Evolutionary conservation across 1,140 invertebrate genomes (phyloP), one percentile per base, ranked within the genome.

Genomic region (Drosophila sucinea): DNA sequence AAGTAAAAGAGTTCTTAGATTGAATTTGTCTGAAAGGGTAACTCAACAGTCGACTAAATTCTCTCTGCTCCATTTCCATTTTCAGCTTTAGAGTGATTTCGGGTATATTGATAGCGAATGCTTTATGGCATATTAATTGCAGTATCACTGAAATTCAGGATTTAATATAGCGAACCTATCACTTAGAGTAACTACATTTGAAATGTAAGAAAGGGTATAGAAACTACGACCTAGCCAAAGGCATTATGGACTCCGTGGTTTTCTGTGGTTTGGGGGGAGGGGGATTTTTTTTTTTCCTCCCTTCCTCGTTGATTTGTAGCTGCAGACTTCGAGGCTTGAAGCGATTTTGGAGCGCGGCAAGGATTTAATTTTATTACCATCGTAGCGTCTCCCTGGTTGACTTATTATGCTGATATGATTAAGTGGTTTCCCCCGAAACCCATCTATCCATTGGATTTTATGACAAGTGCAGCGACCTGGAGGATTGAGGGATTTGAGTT

Each of bases 341-440:
- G 70, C 61, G 44, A 27, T 51, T 70, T 67, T 78, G 41, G 63
- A 74, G 68, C 65, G 65, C 69, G 77, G 74, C 83, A 89, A 87
- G 83, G 83, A 87, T 87, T 87, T 87, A 80, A 87, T 87, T 87
- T 87, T 89, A 87, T 87, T 82, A 82, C 79, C 83, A 60, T 68
- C 56, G 58, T 35, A 60, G 23, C 66, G 38, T 61, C 56, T 67
- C 60, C 70, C 54, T 51, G 66, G 77, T 72, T 83, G 83, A 83
- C 84, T 87, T 87, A 87, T 89, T 89, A 79, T 89, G 76, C 75
- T 89, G 84, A 87, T 83, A 87, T 87, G 83, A 87, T 87, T 83
- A 87, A 86, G 84, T 87, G 84, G 70, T 68, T 76, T 60, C 58
- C 40, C 73, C 63, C 25, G 55, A 71, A 64, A 47, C 30, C 30